These are phyloP conservation scores for Drosophila neonasuta DNA, from an alignment of 2,888 invertebrate species.

Conservation along the genomic window DNA sequence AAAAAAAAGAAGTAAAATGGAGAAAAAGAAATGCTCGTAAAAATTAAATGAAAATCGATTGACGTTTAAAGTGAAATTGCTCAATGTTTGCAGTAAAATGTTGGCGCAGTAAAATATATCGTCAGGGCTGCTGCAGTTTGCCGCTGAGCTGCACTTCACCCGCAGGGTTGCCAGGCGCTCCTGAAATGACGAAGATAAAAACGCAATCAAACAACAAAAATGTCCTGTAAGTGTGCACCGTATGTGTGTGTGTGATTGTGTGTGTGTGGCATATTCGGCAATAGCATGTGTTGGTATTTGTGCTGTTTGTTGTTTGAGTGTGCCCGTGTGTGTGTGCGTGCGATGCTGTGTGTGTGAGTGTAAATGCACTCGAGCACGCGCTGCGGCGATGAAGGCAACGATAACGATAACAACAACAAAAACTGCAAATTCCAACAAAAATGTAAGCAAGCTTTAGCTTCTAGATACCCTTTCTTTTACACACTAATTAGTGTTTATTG, in stretches of 20 bases:
- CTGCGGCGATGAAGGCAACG: conserved; percentile 46
- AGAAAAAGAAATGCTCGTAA: conserved; percentile 57
- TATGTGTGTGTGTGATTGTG: conserved; percentile 7
- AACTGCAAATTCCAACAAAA: conserved; percentile 15
- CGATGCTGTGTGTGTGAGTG: conserved; percentile 18
- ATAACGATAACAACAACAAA: conserved; percentile 42
- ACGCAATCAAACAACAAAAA: conserved; percentile 74
- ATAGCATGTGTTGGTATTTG: conserved; percentile 62
- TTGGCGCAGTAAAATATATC: conserved; percentile 71
- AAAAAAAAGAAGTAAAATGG: not conserved
- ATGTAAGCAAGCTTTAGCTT: not conserved
- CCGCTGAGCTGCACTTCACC: conserved; percentile 31
- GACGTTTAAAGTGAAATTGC: conserved; percentile 76
- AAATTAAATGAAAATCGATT: conserved; percentile 75
- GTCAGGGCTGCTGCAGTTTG: conserved; percentile 35
- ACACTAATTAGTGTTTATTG: not conserved
- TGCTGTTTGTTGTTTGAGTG: conserved; percentile 32
- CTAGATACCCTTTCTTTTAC: conserved; percentile 21
- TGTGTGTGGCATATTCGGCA: conserved; percentile 37
- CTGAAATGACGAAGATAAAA: conserved; percentile 76
- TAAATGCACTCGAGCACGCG: conserved; percentile 74
- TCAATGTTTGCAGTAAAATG: conserved; percentile 75
- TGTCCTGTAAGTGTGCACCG: conserved; percentile 23
- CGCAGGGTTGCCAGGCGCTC: conserved; percentile 42
- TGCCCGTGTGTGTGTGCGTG: conserved; percentile 21